Conservation (phyloP, 2,797 vertebrate species). For the Tamandua tetradactyla region DNA sequence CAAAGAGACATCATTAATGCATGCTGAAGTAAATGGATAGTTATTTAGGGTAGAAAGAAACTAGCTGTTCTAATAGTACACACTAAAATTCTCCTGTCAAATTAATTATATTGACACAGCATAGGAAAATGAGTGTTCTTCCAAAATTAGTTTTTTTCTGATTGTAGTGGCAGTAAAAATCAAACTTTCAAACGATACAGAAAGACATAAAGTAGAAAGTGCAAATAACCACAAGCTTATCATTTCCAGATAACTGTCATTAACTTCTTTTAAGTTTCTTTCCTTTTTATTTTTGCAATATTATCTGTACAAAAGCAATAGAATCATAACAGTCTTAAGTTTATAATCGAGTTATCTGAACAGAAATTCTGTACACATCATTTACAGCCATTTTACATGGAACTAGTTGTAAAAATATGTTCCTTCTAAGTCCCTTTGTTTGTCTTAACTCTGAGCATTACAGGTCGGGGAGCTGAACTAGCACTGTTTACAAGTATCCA, state of each 20-base stretch:
- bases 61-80: neutral
- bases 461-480: constrained; percentile 49
- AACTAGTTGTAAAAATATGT: constrained; percentile 59
- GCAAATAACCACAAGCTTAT: neutral
- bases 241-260: neutral
- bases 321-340: too few relatives aligned
- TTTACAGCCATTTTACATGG: constrained; percentile 85
- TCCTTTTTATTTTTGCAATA: too few relatives aligned
- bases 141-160: neutral
- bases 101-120: neutral
- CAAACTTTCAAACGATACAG: neutral
- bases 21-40: neutral
- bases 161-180: neutral
- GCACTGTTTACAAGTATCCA: neutral
- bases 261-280: too few relatives aligned
- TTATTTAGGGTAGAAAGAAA: neutral
- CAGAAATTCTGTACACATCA: constrained; percentile 77
- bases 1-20: neutral
- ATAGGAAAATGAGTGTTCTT: neutral
- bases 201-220: neutral
- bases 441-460: constrained; percentile 47
- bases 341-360: too few relatives aligned
- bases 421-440: neutral
- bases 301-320: too few relatives aligned
- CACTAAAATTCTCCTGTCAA: neutral